These are phyloP conservation scores for Watsonalla binaria DNA, from an alignment of 2,888 invertebrate species.

Conservation along the genomic window DNA sequence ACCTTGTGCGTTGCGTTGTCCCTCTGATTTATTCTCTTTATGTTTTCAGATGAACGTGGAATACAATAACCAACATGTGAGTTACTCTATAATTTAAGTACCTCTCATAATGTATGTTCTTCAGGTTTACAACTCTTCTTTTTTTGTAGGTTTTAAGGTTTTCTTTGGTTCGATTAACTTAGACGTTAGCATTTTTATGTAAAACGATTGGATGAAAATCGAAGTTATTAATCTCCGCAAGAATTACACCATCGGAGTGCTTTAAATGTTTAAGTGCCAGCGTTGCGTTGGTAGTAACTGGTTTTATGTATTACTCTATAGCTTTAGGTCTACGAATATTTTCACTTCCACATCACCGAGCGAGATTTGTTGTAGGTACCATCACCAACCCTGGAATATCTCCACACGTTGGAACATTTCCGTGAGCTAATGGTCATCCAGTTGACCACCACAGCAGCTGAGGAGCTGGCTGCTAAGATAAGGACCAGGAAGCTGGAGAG, in stretches of 20 bases:
- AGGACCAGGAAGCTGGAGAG: constrained; percentile 58
- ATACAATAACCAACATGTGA: constrained; percentile 10
- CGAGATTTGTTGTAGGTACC: neutral
- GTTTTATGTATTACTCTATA: too few relatives aligned
- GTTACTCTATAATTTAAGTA: neutral
- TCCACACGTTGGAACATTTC: constrained; percentile 54
- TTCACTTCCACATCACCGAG: too few relatives aligned
- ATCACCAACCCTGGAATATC: constrained; percentile 38
- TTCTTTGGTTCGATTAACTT: too few relatives aligned
- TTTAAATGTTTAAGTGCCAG: too few relatives aligned
- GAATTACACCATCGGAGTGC: too few relatives aligned
- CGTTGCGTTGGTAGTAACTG: too few relatives aligned
- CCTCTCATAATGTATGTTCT: neutral
- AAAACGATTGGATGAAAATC: too few relatives aligned
- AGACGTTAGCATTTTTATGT: too few relatives aligned
- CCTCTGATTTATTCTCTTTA: neutral
- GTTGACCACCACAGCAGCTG: constrained; percentile 65
- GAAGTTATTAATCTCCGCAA: too few relatives aligned
- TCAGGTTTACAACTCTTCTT: neutral
- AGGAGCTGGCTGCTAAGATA: constrained; percentile 62
- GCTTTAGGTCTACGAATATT: too few relatives aligned
- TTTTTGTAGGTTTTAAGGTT: too few relatives aligned
- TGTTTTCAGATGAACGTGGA: constrained; percentile 37
- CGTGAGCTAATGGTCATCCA: constrained; percentile 56
- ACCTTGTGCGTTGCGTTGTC: too few relatives aligned